Evolutionary conservation across 2,797 vertebrate genomes (phyloP).

Genomic region (Hemitrygon akajei): DNA sequence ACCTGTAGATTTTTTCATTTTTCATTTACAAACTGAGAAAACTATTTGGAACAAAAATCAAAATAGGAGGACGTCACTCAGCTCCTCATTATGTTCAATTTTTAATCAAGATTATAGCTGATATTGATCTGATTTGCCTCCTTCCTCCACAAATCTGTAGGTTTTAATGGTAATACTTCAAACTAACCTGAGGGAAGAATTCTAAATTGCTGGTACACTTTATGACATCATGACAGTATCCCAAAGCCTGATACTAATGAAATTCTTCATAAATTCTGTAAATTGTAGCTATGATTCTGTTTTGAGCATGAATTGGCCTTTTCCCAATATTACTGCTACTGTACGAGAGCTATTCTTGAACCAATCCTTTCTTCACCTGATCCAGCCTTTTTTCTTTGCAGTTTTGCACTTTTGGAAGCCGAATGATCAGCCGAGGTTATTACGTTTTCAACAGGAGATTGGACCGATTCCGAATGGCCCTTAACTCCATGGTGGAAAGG

Average conservation of each 20-base stretch:
- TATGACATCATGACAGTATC: neutral
- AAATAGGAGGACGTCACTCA: neutral
- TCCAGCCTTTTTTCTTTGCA: constrained; percentile 43
- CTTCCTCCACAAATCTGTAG: neutral
- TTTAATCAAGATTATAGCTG: neutral
- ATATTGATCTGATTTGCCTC: neutral
- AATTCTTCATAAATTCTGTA: neutral
- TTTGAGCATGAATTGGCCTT: neutral
- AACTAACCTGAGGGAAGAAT: neutral
- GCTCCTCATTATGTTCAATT: neutral
- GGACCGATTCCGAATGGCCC: constrained; percentile 78
- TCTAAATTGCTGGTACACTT: neutral
- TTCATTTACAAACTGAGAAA: neutral
- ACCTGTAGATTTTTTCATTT: too few species aligned
- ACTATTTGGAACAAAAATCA: neutral
- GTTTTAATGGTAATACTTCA: neutral
- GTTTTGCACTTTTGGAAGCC: constrained; percentile 83
- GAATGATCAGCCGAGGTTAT: constrained; percentile 71
- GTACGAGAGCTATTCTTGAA: neutral
- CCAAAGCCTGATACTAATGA: neutral
- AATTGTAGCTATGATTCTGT: neutral
- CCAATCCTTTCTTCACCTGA: neutral
- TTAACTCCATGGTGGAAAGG: constrained; percentile 81
- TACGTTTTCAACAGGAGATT: constrained; percentile 83
- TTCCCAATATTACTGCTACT: neutral